Percentiles rank a stretch among this genome's conserved stretches.
phyloP scores from a whole-genome alignment of 1,140 invertebrate species.

The Reticulitermes speratus region DNA sequence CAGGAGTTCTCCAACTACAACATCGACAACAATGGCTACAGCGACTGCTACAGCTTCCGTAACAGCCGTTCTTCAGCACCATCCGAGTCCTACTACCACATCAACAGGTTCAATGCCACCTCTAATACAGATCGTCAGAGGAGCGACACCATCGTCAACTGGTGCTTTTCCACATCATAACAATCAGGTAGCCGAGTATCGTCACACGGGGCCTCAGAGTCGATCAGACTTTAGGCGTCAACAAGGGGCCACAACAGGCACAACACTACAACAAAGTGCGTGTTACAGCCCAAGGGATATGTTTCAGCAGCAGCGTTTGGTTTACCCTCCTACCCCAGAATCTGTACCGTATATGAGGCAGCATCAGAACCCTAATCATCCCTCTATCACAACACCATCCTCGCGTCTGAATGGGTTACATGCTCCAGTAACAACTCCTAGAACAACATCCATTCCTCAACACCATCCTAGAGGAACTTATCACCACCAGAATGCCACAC shows the following conservation, averaged over 20 bases:
- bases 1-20: conserved; percentile 37
- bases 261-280: background rate
- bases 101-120: conserved; percentile 23
- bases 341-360: conserved; percentile 24
- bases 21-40: conserved; percentile 34
- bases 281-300: conserved; percentile 30
- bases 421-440: conserved; percentile 39
- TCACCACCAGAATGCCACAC: background rate
- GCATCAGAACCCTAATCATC: conserved; percentile 27
- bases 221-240: conserved; percentile 18
- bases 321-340: conserved; percentile 45
- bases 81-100: conserved; percentile 28
- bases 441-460: conserved; percentile 42
- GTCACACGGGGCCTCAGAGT: background rate
- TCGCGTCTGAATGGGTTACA: conserved; percentile 38
- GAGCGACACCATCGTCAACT: background rate
- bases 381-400: background rate
- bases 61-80: conserved; percentile 32
- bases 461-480: background rate
- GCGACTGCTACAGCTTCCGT: conserved; percentile 33
- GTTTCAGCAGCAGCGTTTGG: conserved; percentile 32
- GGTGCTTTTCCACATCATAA: background rate
- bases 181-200: background rate
- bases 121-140: conserved; percentile 19
- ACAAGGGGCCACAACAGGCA: background rate